Evolutionary conservation across 1,140 invertebrate species (phyloP).

Genomic region (Diprion similis): DNA sequence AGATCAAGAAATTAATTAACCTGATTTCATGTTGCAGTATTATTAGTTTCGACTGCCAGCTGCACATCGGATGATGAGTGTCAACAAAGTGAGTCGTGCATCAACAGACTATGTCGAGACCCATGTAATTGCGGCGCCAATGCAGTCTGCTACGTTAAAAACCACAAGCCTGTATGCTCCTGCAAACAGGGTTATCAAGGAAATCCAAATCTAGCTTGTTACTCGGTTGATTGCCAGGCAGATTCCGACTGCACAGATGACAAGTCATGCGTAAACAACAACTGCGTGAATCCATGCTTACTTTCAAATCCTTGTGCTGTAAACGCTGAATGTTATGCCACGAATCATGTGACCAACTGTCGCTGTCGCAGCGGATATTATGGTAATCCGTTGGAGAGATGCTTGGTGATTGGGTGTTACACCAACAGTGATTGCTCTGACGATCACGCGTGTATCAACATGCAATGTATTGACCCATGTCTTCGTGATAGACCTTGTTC

Average conservation of each 20-base stretch:
- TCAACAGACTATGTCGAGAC: constrained; percentile 84
- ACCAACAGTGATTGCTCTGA: constrained; percentile 87
- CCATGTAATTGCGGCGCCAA: constrained; percentile 88
- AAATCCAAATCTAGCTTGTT: constrained; percentile 82
- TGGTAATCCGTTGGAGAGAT: constrained; percentile 80
- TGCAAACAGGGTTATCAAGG: constrained; percentile 84
- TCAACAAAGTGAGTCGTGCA: constrained; percentile 77
- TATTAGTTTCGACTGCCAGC: constrained; percentile 68
- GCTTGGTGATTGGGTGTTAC: constrained; percentile 83
- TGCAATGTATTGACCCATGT: constrained; percentile 87
- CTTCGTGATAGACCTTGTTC: constrained; percentile 80
- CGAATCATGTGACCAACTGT: constrained; percentile 78
- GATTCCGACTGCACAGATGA: constrained; percentile 82
- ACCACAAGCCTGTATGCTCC: constrained; percentile 86
- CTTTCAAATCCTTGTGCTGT: constrained; percentile 77
- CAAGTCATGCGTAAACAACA: constrained; percentile 82
- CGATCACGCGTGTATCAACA: constrained; percentile 84
- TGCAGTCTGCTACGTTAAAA: constrained; percentile 80
- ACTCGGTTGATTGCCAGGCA: constrained; percentile 77
- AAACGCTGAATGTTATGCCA: constrained; percentile 84
- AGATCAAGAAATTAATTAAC: constrained; percentile 8
- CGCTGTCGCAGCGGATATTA: constrained; percentile 81
- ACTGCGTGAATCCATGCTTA: constrained; percentile 85
- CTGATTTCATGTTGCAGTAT: background rate
- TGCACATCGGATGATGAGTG: constrained; percentile 84